A percentile compares a stretch with the other conserved stretches of the same genome.
Conservation (phyloP, 2,888 invertebrate genomes). For the Argynnis bischoffii region DNA sequence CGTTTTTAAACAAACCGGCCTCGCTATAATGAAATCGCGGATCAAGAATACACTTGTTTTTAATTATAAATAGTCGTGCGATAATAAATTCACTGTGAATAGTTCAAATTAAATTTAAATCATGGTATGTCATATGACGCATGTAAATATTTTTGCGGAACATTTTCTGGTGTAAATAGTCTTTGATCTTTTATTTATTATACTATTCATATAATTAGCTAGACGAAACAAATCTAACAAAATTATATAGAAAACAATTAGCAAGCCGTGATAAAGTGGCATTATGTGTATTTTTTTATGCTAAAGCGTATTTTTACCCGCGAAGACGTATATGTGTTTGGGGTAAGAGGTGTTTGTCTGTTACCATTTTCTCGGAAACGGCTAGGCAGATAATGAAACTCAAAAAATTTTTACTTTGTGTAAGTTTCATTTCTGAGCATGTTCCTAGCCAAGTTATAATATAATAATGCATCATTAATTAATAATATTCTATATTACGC, state of each 20-base stretch:
- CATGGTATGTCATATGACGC: conserved; percentile 18
- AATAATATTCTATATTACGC: too few relatives aligned
- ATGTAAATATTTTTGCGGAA: conserved; percentile 12
- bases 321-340: too few relatives aligned
- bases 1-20: conserved; percentile 57
- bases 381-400: too few relatives aligned
- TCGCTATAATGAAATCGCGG: conserved; percentile 43
- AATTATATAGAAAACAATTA: conserved; percentile 15
- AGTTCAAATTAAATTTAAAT: conserved; percentile 14
- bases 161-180: not conserved
- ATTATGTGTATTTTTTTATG: conserved; percentile 2
- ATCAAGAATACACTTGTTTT: conserved; percentile 44
- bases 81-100: conserved; percentile 34
- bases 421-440: too few relatives aligned
- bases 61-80: conserved; percentile 40
- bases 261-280: conserved; percentile 7
- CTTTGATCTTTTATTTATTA: conserved; percentile 20
- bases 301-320: conserved; percentile 3
- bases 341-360: too few relatives aligned
- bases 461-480: too few relatives aligned
- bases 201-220: conserved; percentile 20
- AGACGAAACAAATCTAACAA: conserved; percentile 7
- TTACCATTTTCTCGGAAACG: too few relatives aligned
- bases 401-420: too few relatives aligned
- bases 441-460: too few relatives aligned